Percentiles rank a stretch among this genome's conserved stretches.
Evolutionary conservation across 2,888 invertebrate species (phyloP).

Genomic region (Drosophila yooni): DNA sequence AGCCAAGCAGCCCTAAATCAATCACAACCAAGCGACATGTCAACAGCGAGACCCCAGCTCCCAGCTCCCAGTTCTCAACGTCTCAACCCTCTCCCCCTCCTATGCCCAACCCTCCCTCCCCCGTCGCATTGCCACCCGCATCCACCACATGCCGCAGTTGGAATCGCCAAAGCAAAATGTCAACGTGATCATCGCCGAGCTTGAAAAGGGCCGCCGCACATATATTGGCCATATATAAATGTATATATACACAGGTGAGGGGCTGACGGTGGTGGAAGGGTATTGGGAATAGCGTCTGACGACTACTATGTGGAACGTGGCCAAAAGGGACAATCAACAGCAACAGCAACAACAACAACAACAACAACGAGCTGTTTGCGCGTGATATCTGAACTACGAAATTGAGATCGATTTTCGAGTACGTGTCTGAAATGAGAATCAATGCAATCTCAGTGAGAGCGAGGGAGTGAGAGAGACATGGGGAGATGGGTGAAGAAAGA

Average conservation of each 20-base stretch:
- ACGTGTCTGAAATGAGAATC: conserved; percentile 68
- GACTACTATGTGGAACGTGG: conserved; percentile 47
- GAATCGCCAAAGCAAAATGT: conserved; percentile 64
- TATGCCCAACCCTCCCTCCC: neutral
- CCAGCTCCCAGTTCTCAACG: conserved; percentile 6
- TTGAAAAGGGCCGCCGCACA: conserved; percentile 76
- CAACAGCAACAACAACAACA: conserved; percentile 8
- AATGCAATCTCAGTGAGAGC: neutral
- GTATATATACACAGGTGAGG: conserved; percentile 1
- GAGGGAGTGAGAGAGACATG: neutral
- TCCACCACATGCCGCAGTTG: conserved; percentile 7
- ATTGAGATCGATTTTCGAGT: conserved; percentile 76
- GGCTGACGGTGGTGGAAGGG: neutral
- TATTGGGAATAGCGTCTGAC: conserved; percentile 23
- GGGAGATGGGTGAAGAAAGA: neutral
- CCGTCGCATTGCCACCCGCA: neutral
- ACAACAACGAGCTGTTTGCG: conserved; percentile 39
- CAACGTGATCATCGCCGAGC: conserved; percentile 72
- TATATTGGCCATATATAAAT: conserved; percentile 66
- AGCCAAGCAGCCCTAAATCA: conserved; percentile 76
- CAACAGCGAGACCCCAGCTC: conserved; percentile 51
- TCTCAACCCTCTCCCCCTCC: neutral
- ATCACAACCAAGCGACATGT: conserved; percentile 76
- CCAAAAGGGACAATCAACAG: conserved; percentile 29
- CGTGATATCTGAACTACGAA: conserved; percentile 80